phyloP scores from a whole-genome alignment of 2,888 invertebrate genomes.

The Hypselothyrea guttata region DNA sequence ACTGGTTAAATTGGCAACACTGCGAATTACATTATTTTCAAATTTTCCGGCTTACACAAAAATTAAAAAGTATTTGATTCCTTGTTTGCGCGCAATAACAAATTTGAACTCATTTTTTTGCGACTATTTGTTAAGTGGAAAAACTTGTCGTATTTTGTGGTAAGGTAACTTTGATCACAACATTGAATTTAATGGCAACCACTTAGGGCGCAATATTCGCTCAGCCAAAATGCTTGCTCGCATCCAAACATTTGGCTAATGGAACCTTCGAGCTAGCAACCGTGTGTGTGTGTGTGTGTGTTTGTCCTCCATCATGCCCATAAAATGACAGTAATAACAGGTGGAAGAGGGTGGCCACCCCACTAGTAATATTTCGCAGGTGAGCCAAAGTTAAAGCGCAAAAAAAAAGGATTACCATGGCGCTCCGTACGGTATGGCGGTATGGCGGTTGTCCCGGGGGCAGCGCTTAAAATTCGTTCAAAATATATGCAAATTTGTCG shows the following conservation, averaged over 20 bases:
- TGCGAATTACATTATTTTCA: too few species aligned
- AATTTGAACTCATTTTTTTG: constrained; percentile 7
- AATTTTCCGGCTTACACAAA: too few species aligned
- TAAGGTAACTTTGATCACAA: constrained; percentile 40
- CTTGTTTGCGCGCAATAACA: constrained; percentile 6
- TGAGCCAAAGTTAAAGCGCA: constrained; percentile 15
- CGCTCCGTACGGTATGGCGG: too few species aligned
- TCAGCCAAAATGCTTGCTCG: constrained; percentile 19
- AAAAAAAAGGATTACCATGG: constrained; percentile 23
- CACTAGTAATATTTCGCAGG: constrained; percentile 27
- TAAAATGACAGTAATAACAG: constrained; percentile 45
- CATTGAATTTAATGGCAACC: constrained; percentile 54
- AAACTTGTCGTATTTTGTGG: constrained; percentile 34
- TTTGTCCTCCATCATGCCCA: constrained; percentile 29
- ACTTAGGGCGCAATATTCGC: constrained; percentile 44
- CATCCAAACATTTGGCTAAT: constrained; percentile 41
- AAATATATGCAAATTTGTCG: constrained; percentile 65
- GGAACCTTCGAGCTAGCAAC: constrained; percentile 29
- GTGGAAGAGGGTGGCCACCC: constrained; percentile 8
- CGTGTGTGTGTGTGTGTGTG: constrained; percentile 6
- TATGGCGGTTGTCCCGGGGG: constrained; percentile 19
- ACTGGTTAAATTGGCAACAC: too few species aligned
- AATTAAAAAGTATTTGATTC: constrained; percentile 1
- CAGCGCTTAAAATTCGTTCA: constrained; percentile 36
- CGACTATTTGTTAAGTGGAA: constrained; percentile 41